Conservation (phyloP, 2,888 invertebrate genomes). For the Sceliomorpha sp. region DNA sequence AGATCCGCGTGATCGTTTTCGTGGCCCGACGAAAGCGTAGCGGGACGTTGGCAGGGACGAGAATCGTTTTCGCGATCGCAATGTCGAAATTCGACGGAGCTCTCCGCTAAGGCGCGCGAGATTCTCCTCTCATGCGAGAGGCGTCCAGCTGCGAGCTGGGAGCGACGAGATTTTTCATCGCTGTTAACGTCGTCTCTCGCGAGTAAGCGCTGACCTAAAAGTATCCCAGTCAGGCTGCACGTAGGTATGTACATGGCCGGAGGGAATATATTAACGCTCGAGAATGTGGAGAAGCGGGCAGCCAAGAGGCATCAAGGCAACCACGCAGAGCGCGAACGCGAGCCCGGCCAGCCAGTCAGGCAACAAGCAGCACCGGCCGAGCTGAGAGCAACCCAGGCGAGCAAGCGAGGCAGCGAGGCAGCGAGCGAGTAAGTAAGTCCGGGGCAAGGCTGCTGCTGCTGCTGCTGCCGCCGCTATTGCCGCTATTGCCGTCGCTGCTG, state of each 20-base stretch:
- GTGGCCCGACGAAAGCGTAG: too few relatives aligned
- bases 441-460: slow-evolving; percentile 1
- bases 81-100: slow-evolving; percentile 18
- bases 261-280: slow-evolving; percentile 54
- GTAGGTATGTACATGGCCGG: slow-evolving; percentile 54
- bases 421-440: too few relatives aligned
- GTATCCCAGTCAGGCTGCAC: slow-evolving; percentile 51
- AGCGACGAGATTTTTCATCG: slow-evolving; percentile 52
- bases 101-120: slow-evolving; percentile 8
- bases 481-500: not conserved
- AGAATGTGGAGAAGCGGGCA: slow-evolving; percentile 51
- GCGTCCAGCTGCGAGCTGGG: slow-evolving; percentile 39
- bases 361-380: slow-evolving; percentile 25
- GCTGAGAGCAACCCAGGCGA: slow-evolving; percentile 8
- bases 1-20: too few relatives aligned
- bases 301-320: slow-evolving; percentile 53
- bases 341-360: slow-evolving; percentile 23
- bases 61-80: slow-evolving; percentile 5
- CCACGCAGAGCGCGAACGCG: slow-evolving; percentile 33
- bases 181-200: slow-evolving; percentile 45
- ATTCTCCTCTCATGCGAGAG: slow-evolving; percentile 36
- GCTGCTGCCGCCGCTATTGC: not conserved
- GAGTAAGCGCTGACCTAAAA: slow-evolving; percentile 54
- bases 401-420: too few relatives aligned
- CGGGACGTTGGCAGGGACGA: slow-evolving; percentile 9